Percentiles rank a stretch among this genome's conserved stretches.
Evolutionary conservation across 2,113 vertebrate genomes (phyloP).

Genomic region (Gallinago undulata): DNA sequence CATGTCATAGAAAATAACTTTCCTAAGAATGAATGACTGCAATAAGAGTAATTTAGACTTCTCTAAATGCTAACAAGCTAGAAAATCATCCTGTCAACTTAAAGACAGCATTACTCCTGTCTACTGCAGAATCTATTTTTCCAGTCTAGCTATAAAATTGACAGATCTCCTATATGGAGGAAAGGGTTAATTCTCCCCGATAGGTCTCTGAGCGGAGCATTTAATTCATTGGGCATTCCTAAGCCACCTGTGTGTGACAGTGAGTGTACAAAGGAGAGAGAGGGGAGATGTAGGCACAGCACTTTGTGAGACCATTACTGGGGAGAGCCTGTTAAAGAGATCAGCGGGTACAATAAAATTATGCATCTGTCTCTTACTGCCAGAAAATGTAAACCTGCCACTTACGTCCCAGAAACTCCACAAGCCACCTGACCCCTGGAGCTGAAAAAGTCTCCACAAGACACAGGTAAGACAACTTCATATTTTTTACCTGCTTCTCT

Average conservation of each 20-base stretch:
- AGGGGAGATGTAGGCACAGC: not conserved
- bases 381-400: not conserved
- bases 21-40: not conserved
- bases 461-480: slow-evolving; percentile 44
- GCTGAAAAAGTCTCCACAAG: not conserved
- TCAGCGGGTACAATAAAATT: not conserved
- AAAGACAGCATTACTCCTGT: not conserved
- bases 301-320: not conserved
- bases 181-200: slow-evolving; percentile 40
- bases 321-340: not conserved
- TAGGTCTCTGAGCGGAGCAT: slow-evolving; percentile 1
- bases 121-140: not conserved
- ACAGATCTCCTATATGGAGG: not conserved
- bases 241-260: not conserved
- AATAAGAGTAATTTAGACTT: not conserved
- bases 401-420: not conserved
- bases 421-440: not conserved
- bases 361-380: not conserved
- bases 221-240: slow-evolving; percentile 38
- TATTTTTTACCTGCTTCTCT: not conserved
- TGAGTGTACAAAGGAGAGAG: not conserved
- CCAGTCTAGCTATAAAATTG: not conserved
- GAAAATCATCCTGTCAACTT: not conserved
- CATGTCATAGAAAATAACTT: not conserved
- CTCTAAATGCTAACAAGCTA: not conserved